phyloP scores from a whole-genome alignment of 2,113 vertebrate genomes.

The Rafetus swinhoei region DNA sequence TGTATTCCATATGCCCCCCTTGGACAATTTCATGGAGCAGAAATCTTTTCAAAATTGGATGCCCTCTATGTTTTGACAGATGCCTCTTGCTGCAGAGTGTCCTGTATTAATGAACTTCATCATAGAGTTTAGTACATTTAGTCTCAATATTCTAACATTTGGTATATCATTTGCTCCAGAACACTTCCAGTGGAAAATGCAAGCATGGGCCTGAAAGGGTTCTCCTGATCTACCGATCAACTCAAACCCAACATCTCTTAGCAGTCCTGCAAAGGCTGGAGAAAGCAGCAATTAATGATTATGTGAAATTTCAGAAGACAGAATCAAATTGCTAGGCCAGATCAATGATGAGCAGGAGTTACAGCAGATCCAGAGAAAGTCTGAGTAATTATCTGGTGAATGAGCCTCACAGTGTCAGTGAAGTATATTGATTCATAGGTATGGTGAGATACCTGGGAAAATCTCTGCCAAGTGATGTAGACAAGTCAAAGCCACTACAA shows the following conservation, averaged over 20 bases:
- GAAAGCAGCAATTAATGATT: background rate
- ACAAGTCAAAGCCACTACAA: background rate
- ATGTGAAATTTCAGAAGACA: background rate
- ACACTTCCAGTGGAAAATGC: background rate
- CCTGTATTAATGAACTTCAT: background rate
- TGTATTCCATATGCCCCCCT: too few relatives aligned
- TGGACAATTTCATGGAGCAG: background rate
- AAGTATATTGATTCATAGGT: background rate
- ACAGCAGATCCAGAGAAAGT: background rate
- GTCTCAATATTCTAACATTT: background rate
- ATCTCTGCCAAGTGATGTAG: background rate
- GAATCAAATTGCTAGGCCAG: background rate
- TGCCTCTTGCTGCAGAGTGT: background rate
- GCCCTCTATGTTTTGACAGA: background rate
- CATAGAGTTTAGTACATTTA: background rate
- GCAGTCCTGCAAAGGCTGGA: background rate
- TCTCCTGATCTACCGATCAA: background rate
- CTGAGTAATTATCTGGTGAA: background rate
- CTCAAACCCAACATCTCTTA: background rate
- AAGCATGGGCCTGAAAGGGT: background rate
- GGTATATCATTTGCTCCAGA: background rate
- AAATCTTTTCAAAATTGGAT: background rate
- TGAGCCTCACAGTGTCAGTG: background rate
- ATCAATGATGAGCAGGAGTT: background rate
- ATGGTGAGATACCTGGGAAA: background rate